These are phyloP conservation scores for Australoheros facetus DNA, from an alignment of 2,797 vertebrate species.

Conservation along the genomic window DNA sequence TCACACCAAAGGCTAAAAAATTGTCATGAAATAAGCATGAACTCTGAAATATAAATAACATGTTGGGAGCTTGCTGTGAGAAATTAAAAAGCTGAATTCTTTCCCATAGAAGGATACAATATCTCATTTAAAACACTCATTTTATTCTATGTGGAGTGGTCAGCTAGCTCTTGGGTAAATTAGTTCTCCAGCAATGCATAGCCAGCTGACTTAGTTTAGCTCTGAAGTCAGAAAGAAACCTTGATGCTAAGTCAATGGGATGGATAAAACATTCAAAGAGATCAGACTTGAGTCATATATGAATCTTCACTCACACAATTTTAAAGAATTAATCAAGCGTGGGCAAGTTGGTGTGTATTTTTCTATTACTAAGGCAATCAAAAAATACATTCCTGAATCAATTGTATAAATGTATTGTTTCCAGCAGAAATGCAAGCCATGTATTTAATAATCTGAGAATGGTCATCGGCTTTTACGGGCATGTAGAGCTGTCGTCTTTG, in stretches of 20 bases:
- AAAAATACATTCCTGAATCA: too few relatives aligned
- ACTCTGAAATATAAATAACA: neutral
- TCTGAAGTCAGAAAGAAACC: neutral
- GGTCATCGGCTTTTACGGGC: neutral
- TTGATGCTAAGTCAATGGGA: neutral
- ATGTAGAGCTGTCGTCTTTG: neutral
- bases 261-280: neutral
- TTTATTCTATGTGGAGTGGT: neutral
- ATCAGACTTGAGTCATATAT: neutral
- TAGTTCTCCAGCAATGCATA: neutral
- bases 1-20: neutral
- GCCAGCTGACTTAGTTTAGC: slow-evolving; percentile 9
- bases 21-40: neutral
- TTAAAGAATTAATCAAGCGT: neutral
- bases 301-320: neutral
- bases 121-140: neutral
- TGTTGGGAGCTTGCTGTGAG: slow-evolving; percentile 4
- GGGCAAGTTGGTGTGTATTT: neutral
- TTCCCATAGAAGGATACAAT: neutral
- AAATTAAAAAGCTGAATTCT: slow-evolving; percentile 5
- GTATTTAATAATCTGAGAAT: neutral
- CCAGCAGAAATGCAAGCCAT: neutral
- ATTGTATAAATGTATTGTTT: neutral
- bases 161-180: neutral
- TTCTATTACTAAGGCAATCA: neutral